phyloP scores from a whole-genome alignment of 2,888 invertebrate species.

The Cantharis rufa region DNA sequence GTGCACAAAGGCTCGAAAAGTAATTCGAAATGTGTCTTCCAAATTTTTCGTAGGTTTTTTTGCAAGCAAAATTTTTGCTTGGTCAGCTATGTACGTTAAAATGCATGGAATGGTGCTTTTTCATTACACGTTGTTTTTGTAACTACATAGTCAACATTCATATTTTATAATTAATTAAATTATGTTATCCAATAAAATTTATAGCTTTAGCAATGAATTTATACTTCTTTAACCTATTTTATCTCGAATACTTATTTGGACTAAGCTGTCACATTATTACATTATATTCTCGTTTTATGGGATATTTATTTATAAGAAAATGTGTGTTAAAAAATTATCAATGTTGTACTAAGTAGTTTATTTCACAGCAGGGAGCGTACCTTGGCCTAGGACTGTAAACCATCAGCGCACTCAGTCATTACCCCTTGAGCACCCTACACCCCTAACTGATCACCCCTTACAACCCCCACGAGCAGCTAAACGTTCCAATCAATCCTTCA shows the following conservation, averaged over 20 bases:
- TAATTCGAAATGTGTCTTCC: too few species aligned
- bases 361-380: conserved; percentile 47
- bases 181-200: not conserved
- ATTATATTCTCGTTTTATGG: not conserved
- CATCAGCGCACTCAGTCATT: conserved; percentile 74
- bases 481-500: conserved; percentile 48
- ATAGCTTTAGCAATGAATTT: not conserved
- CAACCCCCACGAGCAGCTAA: conserved; percentile 46
- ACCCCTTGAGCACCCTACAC: conserved; percentile 58
- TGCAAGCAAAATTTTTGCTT: not conserved
- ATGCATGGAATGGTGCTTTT: not conserved
- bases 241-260: not conserved
- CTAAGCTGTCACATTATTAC: not conserved
- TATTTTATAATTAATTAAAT: not conserved
- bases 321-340: not conserved
- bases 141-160: not conserved
- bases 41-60: not conserved
- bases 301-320: not conserved
- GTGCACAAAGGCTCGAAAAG: too few species aligned
- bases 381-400: conserved; percentile 48
- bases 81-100: not conserved
- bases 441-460: conserved; percentile 43
- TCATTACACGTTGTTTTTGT: not conserved
- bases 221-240: not conserved
- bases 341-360: conserved; percentile 27